phyloP scores from a whole-genome alignment of 2,113 vertebrate genomes.

The Colinus virginianus region DNA sequence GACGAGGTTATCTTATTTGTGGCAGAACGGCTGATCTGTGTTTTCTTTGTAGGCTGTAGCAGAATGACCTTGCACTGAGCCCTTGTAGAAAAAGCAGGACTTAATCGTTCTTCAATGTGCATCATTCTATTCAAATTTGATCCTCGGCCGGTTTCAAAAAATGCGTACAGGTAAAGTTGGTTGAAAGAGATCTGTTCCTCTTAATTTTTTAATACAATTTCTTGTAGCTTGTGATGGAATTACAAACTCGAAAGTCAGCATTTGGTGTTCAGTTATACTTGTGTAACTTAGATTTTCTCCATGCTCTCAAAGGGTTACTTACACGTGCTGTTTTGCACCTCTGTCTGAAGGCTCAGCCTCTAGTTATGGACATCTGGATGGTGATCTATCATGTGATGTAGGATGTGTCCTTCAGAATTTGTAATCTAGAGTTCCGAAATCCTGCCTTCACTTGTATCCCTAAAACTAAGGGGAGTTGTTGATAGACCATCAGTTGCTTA shows the following conservation, averaged over 20 bases:
- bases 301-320: background rate
- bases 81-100: constrained; percentile 29
- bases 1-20: background rate
- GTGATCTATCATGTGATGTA: background rate
- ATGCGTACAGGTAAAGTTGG: constrained; percentile 92
- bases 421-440: background rate
- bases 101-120: constrained; percentile 86
- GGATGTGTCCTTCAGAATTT: background rate
- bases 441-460: background rate
- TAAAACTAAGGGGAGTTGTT: background rate
- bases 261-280: background rate
- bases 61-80: constrained; percentile 72
- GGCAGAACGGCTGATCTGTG: background rate
- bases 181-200: background rate
- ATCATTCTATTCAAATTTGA: constrained; percentile 99
- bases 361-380: background rate
- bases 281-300: background rate
- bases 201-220: background rate
- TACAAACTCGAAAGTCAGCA: background rate
- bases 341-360: background rate
- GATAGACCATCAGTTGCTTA: background rate
- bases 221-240: background rate
- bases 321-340: background rate
- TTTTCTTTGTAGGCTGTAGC: constrained; percentile 74
- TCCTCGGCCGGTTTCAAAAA: constrained; percentile 93